Evolutionary conservation across 2,888 invertebrate species (phyloP), one percentile per base, ranked within the genome.

Genomic region (Trissoscelio sp.): DNA sequence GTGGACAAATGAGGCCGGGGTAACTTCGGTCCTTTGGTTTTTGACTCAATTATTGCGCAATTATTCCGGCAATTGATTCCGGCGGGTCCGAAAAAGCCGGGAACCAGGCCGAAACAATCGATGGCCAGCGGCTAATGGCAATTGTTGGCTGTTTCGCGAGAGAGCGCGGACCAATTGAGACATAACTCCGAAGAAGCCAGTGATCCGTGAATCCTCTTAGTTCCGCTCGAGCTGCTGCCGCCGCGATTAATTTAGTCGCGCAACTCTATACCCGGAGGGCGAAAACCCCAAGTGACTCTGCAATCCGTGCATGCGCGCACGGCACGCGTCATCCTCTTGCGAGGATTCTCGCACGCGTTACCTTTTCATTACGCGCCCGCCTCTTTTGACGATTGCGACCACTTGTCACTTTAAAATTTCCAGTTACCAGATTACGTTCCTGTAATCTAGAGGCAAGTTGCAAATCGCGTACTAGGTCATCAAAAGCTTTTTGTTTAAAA

Each of bases 171-270:
- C 72, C 77, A 79, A 79, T 82, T 80, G 82, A 75, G 81, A 79
- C 73, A 82, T 83, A 83, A 83, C 81, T 83, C 81, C 82, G 84
- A 82, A 84, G 83, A 74, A 81, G 75, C 74, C 74, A 82, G 80
- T 82, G 82, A 86, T 79, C 83, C 83, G 84, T 84, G 83, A 86
- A 86, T 83, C 84, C 85, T 83, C 83, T 84, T 83, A 86, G 84
- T 83, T 86, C 64, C 81, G 39, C 81, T 75, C 58, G 83, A 84
- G 82, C 74, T 81, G 83, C 72, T 82, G 66, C 82, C 58, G 66
- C 82, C 77, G 83, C 83, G 84, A 85, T 86, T 86, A 84, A 85
- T 85, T 85, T 85, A 80, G 81, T 73, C 81, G 79, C 66, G 84
- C 80, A 83, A 84, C 77, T 83, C 64, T 83, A 84, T 74, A 83